A percentile compares a stretch with the other conserved stretches of the same genome.
Conservation (phyloP, 2,888 invertebrate species). For the Eupithecia subumbrata region DNA sequence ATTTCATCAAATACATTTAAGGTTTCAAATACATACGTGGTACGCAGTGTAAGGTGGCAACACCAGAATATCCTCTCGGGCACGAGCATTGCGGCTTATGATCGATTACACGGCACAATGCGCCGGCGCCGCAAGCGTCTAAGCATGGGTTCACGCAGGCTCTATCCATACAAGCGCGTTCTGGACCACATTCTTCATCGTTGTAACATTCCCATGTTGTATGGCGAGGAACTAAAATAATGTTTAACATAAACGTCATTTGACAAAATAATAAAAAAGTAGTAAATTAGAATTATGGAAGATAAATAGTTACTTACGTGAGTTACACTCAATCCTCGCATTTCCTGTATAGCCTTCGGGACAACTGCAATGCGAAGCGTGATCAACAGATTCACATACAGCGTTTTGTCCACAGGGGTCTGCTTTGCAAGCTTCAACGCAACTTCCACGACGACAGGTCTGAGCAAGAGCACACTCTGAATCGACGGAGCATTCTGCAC, state of each 20-base stretch:
- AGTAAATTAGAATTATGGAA: neutral
- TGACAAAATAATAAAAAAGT: neutral
- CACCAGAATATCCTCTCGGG: slow-evolving; percentile 90
- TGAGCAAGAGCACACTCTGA: slow-evolving; percentile 90
- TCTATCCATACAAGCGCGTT: slow-evolving; percentile 90
- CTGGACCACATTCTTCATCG: slow-evolving; percentile 90
- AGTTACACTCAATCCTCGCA: slow-evolving; percentile 89
- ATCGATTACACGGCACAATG: slow-evolving; percentile 92
- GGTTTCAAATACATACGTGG: slow-evolving; percentile 86
- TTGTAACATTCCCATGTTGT: slow-evolving; percentile 88
- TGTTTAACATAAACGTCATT: neutral
- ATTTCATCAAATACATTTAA: neutral
- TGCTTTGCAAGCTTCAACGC: slow-evolving; percentile 90
- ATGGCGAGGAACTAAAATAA: slow-evolving; percentile 69
- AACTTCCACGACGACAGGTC: slow-evolving; percentile 89
- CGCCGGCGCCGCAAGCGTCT: slow-evolving; percentile 90
- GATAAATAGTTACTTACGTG: slow-evolving; percentile 67
- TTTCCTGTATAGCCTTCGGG: slow-evolving; percentile 91
- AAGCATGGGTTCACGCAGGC: slow-evolving; percentile 91
- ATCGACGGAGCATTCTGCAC: slow-evolving; percentile 87
- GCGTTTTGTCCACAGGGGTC: slow-evolving; percentile 93
- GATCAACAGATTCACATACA: slow-evolving; percentile 89
- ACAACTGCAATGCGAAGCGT: slow-evolving; percentile 91
- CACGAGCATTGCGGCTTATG: slow-evolving; percentile 92
- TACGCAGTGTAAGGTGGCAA: slow-evolving; percentile 88